Evolutionary conservation across 2,888 invertebrate species (phyloP).

Genomic region (Athalia rosae): DNA sequence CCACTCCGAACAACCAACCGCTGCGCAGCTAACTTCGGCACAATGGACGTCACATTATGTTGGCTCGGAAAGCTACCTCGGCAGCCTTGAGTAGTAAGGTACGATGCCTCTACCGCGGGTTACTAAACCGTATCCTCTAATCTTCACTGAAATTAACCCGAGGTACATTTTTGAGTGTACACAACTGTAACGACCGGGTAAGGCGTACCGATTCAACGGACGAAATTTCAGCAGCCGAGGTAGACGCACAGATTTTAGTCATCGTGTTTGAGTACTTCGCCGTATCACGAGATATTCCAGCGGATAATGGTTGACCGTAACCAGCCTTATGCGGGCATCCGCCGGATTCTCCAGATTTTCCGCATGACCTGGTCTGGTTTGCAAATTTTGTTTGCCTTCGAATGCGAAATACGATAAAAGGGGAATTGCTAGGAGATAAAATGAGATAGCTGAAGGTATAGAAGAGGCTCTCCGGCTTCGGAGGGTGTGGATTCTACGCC

Average conservation of each 20-base stretch:
- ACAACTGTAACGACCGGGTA: too few relatives aligned
- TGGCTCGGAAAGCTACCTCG: constrained; percentile 61
- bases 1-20: constrained; percentile 65
- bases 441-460: background rate
- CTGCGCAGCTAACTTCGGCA: constrained; percentile 65
- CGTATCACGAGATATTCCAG: background rate
- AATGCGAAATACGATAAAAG: background rate
- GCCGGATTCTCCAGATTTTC: constrained; percentile 9
- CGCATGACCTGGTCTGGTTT: background rate
- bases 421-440: background rate
- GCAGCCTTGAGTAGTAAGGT: background rate
- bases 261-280: background rate
- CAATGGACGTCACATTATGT: constrained; percentile 69
- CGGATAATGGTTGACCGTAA: background rate
- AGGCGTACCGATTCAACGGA: too few relatives aligned
- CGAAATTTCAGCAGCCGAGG: too few relatives aligned
- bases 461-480: too few relatives aligned
- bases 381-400: background rate
- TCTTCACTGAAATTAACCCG: background rate
- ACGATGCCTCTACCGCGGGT: background rate
- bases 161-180: too few relatives aligned
- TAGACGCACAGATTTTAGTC: too few relatives aligned
- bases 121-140: constrained; percentile 7
- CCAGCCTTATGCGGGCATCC: background rate
- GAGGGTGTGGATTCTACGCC: background rate